Evolutionary conservation across 1,140 invertebrate species (phyloP), one percentile per base, ranked within the genome.

Genomic region (Marisa cornuarietis): DNA sequence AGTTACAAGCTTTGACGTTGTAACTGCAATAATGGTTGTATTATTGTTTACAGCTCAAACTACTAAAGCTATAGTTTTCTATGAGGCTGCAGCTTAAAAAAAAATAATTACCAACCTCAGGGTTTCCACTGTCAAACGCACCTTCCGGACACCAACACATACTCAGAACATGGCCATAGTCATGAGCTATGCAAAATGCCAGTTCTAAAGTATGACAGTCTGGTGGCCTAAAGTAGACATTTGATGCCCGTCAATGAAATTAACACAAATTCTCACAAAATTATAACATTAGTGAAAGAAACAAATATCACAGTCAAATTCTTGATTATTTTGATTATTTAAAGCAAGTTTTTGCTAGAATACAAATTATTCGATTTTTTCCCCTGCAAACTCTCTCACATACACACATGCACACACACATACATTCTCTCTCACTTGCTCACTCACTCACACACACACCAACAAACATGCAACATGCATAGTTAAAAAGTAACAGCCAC

Each of bases 121-220:
- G 13, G 20, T 71, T 26, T 49, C 42, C 69, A 31, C 13, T 11
- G 18, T 79, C 77, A 68, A 51, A 78, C 0, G 66, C 76, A 11
- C 69, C 77, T 54, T 22, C n/a, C 6, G 66, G 66, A 61, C 68
- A 72, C 77, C 77, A 79, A 52, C 24, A 26, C 24, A 71, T 62
- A 11, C 58, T 54, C 31, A 68, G 26, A 51, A 72, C 77, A 61
- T 24, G 49, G 20, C 69, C 69, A 14, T 52, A 49, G n/a, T 72
- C 77, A 58, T 79, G 66, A 18, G 52, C 68, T 26, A 71, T 22
- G 24, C 31, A 24, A 26, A 72, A 26, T n/a, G 77, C 66, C 24
- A 71, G 26, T 8, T 31, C 69, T 7, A 71, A 42, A 31, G 24
- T 58, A 18, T 58, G 54, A 58, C 54, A 58, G 16, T 58, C 54